These are phyloP conservation scores for Callionymus lyra DNA, from an alignment of 2,113 vertebrate species.

Conservation along the genomic window DNA sequence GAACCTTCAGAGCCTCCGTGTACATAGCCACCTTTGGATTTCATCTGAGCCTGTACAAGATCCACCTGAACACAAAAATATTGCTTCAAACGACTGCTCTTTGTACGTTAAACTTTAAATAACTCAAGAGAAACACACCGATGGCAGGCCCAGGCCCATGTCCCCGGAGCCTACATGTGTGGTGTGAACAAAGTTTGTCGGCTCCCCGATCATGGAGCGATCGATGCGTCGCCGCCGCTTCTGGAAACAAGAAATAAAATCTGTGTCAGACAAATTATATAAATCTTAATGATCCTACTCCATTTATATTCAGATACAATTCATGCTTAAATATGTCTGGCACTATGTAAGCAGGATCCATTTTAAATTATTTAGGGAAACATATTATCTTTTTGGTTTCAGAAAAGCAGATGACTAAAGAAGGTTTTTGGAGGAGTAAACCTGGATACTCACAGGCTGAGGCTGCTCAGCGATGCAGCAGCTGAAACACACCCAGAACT, in stretches of 20 bases:
- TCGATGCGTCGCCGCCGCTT: conserved; percentile 78
- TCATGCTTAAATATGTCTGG: too few species aligned
- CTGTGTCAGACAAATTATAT: too few species aligned
- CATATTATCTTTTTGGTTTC: too few species aligned
- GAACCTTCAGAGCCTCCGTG: conserved; percentile 64
- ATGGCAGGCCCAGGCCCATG: conserved; percentile 64
- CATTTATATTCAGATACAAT: too few species aligned
- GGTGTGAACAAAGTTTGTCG: conserved; percentile 86
- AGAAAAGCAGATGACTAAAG: too few species aligned
- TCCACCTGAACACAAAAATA: conserved; percentile 53
- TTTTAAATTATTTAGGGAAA: too few species aligned
- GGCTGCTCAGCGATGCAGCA: conserved; percentile 80
- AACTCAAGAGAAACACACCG: conserved; percentile 48
- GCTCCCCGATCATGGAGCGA: conserved; percentile 84
- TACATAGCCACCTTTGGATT: conserved; percentile 79
- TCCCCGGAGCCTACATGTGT: conserved; percentile 81
- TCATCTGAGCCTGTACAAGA: conserved; percentile 79
- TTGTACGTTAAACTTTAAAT: background rate
- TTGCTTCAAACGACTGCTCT: too few species aligned
- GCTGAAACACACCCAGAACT: conserved; percentile 77
- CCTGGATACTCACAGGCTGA: conserved; percentile 73
- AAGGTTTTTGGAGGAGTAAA: too few species aligned
- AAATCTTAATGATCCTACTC: too few species aligned
- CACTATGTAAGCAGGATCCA: too few species aligned
- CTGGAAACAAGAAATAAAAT: conserved; percentile 35